These are phyloP conservation scores for Archilochus colubris DNA, from an alignment of 2,113 vertebrate species.

Conservation along the genomic window DNA sequence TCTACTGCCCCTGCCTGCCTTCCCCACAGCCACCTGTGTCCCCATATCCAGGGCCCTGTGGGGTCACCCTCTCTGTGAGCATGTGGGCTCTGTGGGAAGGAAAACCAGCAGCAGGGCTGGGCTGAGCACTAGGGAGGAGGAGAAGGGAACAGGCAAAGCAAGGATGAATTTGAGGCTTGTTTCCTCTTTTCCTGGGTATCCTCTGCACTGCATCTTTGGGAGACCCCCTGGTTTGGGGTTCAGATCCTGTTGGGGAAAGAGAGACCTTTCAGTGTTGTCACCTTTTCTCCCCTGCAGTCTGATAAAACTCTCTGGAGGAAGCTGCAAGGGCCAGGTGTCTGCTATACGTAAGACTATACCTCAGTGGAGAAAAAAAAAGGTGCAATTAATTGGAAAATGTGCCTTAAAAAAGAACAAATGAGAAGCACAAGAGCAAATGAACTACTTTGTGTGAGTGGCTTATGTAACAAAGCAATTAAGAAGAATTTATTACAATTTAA, in stretches of 20 bases:
- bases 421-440: background rate
- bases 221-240: background rate
- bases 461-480: background rate
- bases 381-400: background rate
- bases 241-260: background rate
- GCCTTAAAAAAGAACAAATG: slow-evolving; percentile 15
- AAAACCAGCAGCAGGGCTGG: background rate
- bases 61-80: background rate
- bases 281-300: background rate
- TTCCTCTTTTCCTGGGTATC: background rate
- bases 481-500: background rate
- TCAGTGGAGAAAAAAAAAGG: background rate
- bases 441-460: background rate
- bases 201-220: background rate
- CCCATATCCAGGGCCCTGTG: background rate
- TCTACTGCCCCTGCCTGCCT: background rate
- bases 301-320: background rate
- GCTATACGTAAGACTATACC: background rate
- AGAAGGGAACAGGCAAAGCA: background rate
- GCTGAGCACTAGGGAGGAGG: background rate
- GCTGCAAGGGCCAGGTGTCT: background rate
- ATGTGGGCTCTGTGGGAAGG: background rate
- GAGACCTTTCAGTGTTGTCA: background rate
- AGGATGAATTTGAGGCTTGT: background rate
- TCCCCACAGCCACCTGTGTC: background rate